phyloP scores from a whole-genome alignment of 2,797 vertebrate species.

The Paguma larvata region DNA sequence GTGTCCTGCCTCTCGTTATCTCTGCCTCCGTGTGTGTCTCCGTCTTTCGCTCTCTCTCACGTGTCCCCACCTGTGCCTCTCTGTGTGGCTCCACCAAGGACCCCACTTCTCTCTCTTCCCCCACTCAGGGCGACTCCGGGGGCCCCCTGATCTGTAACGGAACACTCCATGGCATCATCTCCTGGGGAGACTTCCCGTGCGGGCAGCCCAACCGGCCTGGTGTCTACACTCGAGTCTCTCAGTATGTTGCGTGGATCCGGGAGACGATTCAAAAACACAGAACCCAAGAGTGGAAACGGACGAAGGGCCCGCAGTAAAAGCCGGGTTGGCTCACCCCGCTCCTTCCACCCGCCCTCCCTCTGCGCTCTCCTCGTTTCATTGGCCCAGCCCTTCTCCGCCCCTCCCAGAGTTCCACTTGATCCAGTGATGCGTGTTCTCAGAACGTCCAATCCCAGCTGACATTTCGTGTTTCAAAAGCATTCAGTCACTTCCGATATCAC shows the following conservation, averaged over 20 bases:
- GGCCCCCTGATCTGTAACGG: conserved; percentile 89
- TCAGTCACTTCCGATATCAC: not conserved
- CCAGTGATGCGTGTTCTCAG: not conserved
- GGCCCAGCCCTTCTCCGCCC: not conserved
- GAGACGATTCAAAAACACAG: conserved; percentile 42
- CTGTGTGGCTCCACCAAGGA: not conserved
- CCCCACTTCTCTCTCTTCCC: not conserved
- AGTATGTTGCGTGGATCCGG: conserved; percentile 77
- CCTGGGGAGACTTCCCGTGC: conserved; percentile 85
- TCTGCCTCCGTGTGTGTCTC: not conserved
- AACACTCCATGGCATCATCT: conserved; percentile 87
- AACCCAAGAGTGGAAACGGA: not conserved
- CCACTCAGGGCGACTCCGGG: conserved; percentile 81
- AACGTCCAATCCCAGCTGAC: too few relatives aligned
- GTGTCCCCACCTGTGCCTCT: not conserved
- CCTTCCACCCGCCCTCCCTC: not conserved
- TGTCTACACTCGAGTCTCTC: conserved; percentile 83
- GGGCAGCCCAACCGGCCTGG: conserved; percentile 84
- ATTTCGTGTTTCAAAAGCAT: not conserved
- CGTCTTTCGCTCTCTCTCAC: not conserved
- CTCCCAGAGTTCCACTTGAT: not conserved
- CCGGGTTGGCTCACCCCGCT: accelerated
- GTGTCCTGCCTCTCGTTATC: not conserved
- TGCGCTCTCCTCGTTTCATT: accelerated
- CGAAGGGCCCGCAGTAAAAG: not conserved